Percentiles rank a stretch among this genome's conserved stretches.
Evolutionary conservation across 1,140 invertebrate species (phyloP).

Genomic region (Spodoptera frugiperda): DNA sequence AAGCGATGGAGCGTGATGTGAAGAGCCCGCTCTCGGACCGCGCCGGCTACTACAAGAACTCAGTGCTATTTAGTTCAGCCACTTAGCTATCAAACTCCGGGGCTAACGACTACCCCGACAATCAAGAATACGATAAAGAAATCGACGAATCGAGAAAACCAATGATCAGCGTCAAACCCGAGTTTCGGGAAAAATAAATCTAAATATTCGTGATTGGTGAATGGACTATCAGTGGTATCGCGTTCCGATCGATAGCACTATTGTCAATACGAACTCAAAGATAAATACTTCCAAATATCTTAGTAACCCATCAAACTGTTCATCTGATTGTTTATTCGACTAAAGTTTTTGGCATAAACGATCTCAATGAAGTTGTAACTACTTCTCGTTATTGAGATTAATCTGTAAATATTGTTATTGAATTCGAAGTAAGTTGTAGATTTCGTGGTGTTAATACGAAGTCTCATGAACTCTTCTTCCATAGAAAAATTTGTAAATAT

Average conservation of each 20-base stretch:
- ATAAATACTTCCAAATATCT: conserved; percentile 39
- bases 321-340: conserved; percentile 67
- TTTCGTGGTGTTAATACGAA: conserved; percentile 69
- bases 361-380: conserved; percentile 75
- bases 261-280: conserved; percentile 30
- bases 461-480: conserved; percentile 80
- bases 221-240: conserved; percentile 45
- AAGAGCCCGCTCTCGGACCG: conserved; percentile 94
- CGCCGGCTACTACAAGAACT: conserved; percentile 94
- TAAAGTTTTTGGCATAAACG: conserved; percentile 68
- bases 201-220: conserved; percentile 60
- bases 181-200: conserved; percentile 82
- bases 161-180: conserved; percentile 85
- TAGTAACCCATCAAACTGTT: conserved; percentile 68
- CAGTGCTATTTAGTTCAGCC: conserved; percentile 93
- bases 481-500: conserved; percentile 86
- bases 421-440: conserved; percentile 72
- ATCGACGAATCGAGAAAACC: conserved; percentile 80
- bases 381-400: conserved; percentile 75
- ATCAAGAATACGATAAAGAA: conserved; percentile 68
- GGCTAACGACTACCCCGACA: conserved; percentile 79
- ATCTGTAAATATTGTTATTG: conserved; percentile 83
- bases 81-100: conserved; percentile 89
- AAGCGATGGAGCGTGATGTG: conserved; percentile 92
- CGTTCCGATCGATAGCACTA: conserved; percentile 37